Evolutionary conservation across 2,888 invertebrate genomes (phyloP).

Genomic region (Cordilura impudica): DNA sequence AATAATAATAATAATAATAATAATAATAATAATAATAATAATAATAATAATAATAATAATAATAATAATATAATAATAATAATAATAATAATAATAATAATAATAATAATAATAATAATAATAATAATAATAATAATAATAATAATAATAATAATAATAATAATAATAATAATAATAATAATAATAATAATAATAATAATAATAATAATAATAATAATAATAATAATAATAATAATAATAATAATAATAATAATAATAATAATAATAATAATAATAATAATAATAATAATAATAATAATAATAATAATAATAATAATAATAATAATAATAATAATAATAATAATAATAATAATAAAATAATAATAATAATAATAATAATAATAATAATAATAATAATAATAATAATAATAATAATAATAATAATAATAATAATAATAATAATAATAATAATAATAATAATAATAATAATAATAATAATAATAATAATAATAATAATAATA

Average conservation of each 20-base stretch:
- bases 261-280: neutral
- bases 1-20: constrained; percentile 3
- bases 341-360: neutral
- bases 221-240: constrained; percentile 1
- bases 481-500: constrained; percentile 3
- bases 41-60: no score
- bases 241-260: neutral
- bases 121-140: constrained; percentile 1
- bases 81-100: constrained; percentile 3
- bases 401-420: neutral
- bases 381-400: constrained; percentile 3
- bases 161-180: neutral
- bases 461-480: neutral
- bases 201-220: constrained; percentile 1
- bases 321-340: neutral
- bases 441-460: constrained; percentile 3
- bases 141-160: constrained; percentile 3
- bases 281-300: neutral
- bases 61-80: constrained; percentile 2
- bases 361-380: neutral
- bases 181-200: constrained; percentile 3
- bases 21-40: no score
- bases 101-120: neutral
- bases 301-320: neutral
- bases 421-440: constrained; percentile 1